These are phyloP conservation scores for Rhinichthys klamathensis DNA, from an alignment of 2,113 vertebrate species.

Conservation along the genomic window DNA sequence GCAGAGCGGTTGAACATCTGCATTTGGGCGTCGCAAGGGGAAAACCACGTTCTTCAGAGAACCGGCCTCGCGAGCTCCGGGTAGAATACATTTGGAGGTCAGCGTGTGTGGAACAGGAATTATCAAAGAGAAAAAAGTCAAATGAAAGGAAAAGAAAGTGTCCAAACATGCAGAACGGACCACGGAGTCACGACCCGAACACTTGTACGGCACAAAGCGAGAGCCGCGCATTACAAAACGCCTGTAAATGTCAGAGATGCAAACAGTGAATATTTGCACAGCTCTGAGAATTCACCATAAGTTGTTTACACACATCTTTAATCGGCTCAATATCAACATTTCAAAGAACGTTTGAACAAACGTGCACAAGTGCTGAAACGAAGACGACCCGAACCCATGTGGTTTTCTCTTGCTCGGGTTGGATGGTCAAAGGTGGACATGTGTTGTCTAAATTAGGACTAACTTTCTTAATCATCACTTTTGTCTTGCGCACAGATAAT, in stretches of 20 bases:
- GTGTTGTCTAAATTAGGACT: slow-evolving; percentile 20
- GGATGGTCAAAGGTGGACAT: slow-evolving; percentile 15
- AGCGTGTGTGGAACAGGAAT: slow-evolving; percentile 49
- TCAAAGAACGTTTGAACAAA: not conserved
- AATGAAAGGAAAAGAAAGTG: slow-evolving; percentile 40
- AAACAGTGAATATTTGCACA: slow-evolving; percentile 15
- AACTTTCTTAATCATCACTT: slow-evolving; percentile 23
- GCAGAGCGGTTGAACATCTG: slow-evolving; percentile 65
- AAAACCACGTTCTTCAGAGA: slow-evolving; percentile 59
- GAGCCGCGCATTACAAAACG: not conserved
- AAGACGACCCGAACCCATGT: not conserved
- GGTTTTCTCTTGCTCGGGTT: not conserved
- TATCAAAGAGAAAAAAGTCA: slow-evolving; percentile 58
- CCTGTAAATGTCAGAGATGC: slow-evolving; percentile 9
- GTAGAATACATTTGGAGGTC: slow-evolving; percentile 65
- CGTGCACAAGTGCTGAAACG: not conserved
- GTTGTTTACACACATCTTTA: slow-evolving; percentile 33
- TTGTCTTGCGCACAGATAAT: slow-evolving; percentile 5
- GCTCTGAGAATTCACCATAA: slow-evolving; percentile 18
- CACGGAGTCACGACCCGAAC: slow-evolving; percentile 15
- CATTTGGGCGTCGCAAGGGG: slow-evolving; percentile 61
- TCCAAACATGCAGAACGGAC: slow-evolving; percentile 52
- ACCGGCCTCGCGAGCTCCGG: slow-evolving; percentile 52
- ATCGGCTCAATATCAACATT: slow-evolving; percentile 27
- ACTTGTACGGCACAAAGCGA: slow-evolving; percentile 25